These are phyloP conservation scores for Cyanoderma ruficeps DNA, from an alignment of 2,113 vertebrate genomes.

Conservation along the genomic window DNA sequence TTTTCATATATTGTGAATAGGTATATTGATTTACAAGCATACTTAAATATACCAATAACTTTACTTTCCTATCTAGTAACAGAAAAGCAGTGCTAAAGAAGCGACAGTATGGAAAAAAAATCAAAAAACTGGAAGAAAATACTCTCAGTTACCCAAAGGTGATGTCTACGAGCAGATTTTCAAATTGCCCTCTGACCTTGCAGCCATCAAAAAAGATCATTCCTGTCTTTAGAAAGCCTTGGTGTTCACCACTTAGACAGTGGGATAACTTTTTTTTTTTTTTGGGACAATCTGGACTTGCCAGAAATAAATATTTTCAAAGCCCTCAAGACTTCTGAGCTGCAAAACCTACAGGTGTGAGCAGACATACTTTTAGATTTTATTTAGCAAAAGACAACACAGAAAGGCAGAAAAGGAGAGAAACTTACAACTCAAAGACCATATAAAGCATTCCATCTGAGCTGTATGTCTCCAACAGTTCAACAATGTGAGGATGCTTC, in stretches of 20 bases:
- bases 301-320: not conserved
- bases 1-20: not conserved
- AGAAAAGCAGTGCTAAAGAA: not conserved
- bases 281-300: not conserved
- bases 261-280: not conserved
- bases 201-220: not conserved
- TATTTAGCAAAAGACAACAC: not conserved
- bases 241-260: not conserved
- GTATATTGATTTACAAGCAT: not conserved
- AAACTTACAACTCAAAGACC: slow-evolving; percentile 99
- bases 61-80: not conserved
- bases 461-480: slow-evolving; percentile 97
- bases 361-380: not conserved
- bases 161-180: not conserved
- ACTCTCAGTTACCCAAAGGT: not conserved
- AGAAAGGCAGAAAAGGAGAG: slow-evolving; percentile 6
- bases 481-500: slow-evolving; percentile 98
- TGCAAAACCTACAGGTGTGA: slow-evolving; percentile 42
- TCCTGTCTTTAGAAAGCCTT: not conserved
- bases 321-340: not conserved
- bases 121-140: not conserved
- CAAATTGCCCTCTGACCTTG: not conserved
- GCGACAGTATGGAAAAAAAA: not conserved
- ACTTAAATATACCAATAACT: not conserved
- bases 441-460: slow-evolving; percentile 99